Base-by-base conservation (phyloP, 2,888 invertebrate genomes). In the Charanyca ferruginea region DNA sequence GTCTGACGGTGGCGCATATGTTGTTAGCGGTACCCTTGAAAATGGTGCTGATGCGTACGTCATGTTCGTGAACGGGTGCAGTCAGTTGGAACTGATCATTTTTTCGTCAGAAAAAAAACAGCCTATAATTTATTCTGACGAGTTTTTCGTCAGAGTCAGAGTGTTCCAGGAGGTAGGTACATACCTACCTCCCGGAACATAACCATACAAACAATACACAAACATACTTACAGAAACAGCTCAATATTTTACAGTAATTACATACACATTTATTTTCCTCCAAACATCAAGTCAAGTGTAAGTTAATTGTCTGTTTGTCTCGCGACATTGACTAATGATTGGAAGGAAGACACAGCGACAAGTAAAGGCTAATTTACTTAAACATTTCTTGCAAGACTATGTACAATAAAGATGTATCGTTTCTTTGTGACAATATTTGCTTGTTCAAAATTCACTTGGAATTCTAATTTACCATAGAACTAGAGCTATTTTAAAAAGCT, bases 291-390 rank as follows among this genome's bases (percentile, higher is more conserved):
- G 41, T 73, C 41, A 65, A 68, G 25, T 22, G 20, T 42, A 28
- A 70, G 60, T 22, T 73, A 73, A 68, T 65, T 42, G 47, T 64
- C 9, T 53, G 11, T 63, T 64, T 22, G 66, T 42, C 47, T 16
- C 22, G 35, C 51, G 74, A 47, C 74, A 45, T 41, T 70, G 67
- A 55, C 7, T 66, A 74, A 70, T 74, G 45, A 6, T 9, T 32
- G 3, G 16, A 16, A 28, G 18, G 16, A 16, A 51, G 45, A 55
- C 18, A 41, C 23, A 20, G 22, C 32, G 54, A 45, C 49, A 41
- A 66, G 44, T 32, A 9, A 66, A 73, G 11, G 11, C 23, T 66
- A 70, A 73, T 70, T 66, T 66, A 41, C 32, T 73, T 18, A 35
- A 16, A 73, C 42, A 35, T 48, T 35, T 48, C 22, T 42, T 47